Evolutionary conservation across 2,797 vertebrate genomes (phyloP).

Genomic region (Molothrus aeneus): DNA sequence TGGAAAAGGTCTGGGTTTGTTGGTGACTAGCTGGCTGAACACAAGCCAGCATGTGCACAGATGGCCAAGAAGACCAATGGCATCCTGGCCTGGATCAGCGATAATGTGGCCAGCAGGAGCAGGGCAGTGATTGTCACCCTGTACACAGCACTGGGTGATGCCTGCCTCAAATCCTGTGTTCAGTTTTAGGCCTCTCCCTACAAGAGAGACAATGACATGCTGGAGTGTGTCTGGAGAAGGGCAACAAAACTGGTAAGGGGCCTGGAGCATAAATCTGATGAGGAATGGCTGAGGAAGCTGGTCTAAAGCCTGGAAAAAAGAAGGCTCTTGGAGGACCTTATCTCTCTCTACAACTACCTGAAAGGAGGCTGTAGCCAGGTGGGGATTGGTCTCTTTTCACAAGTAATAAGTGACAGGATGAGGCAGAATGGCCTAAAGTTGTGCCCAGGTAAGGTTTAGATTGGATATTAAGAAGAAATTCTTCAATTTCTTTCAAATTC

Average conservation of each 20-base stretch:
- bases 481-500: neutral
- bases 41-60: neutral
- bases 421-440: neutral
- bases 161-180: neutral
- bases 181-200: neutral
- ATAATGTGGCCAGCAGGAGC: neutral
- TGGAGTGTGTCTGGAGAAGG: neutral
- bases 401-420: neutral
- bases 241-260: neutral
- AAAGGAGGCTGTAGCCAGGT: neutral
- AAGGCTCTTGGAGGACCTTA: neutral
- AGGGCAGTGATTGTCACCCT: accelerated
- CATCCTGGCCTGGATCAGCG: neutral
- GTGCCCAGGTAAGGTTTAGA: neutral
- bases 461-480: neutral
- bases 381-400: neutral
- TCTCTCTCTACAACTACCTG: neutral
- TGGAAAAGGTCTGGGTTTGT: neutral
- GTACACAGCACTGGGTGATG: neutral
- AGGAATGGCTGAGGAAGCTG: neutral
- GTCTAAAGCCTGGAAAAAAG: neutral
- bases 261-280: neutral
- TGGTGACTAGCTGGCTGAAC: neutral
- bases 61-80: neutral
- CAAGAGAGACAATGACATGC: neutral